Percentiles rank a stretch among this genome's conserved stretches.
These are phyloP conservation scores for Eupsilia transversa DNA, from an alignment of 2,888 invertebrate species.

Conservation along the genomic window DNA sequence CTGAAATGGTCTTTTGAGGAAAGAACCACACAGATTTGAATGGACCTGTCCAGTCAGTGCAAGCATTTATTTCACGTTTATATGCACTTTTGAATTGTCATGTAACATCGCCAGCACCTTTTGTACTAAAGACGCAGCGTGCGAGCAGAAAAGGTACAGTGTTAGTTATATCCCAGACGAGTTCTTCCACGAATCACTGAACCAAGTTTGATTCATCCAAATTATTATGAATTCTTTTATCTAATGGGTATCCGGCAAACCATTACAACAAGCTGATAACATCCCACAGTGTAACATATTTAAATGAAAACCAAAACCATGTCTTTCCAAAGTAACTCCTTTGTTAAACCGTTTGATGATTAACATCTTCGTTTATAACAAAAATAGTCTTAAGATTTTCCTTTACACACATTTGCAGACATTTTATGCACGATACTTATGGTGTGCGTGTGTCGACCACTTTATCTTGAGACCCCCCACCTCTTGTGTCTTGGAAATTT, in stretches of 20 bases:
- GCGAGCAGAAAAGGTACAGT: neutral
- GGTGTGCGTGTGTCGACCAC: conserved; percentile 67
- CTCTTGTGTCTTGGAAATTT: conserved; percentile 45
- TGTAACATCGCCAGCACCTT: neutral
- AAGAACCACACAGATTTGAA: too few species aligned
- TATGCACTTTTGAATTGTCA: too few species aligned
- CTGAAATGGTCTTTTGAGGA: too few species aligned
- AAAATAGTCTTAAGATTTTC: conserved; percentile 71
- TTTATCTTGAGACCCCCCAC: conserved; percentile 60
- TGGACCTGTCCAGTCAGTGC: too few species aligned
- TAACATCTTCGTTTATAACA: conserved; percentile 61
- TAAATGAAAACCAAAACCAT: conserved; percentile 12
- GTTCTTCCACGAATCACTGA: neutral
- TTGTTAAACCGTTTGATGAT: conserved; percentile 58
- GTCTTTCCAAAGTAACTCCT: conserved; percentile 43
- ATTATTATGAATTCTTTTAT: neutral
- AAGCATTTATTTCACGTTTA: too few species aligned
- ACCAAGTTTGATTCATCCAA: neutral
- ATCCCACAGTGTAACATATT: neutral
- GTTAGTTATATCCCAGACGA: neutral
- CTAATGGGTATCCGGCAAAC: neutral
- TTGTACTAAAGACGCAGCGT: neutral
- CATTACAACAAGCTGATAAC: neutral
- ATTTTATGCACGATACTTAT: conserved; percentile 22
- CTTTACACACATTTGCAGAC: conserved; percentile 61